phyloP scores from a whole-genome alignment of 2,113 vertebrate genomes.

The Daubentonia madagascariensis region DNA sequence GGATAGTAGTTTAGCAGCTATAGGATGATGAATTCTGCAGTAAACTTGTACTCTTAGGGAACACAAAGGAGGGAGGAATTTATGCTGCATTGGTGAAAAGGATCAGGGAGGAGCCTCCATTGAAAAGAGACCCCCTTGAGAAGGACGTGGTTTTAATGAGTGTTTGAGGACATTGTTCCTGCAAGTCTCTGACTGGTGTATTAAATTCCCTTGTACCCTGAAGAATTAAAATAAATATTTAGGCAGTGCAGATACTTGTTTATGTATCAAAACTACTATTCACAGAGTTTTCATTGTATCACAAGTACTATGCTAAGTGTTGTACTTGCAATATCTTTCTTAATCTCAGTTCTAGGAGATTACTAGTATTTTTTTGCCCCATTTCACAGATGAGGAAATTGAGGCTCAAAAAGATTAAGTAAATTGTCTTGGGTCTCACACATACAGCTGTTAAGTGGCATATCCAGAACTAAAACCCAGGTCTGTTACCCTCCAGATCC shows the following conservation, averaged over 20 bases:
- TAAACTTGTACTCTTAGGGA: background rate
- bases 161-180: conserved; percentile 21
- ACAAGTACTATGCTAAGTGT: background rate
- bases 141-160: background rate
- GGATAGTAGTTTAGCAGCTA: background rate
- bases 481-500: background rate
- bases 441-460: background rate
- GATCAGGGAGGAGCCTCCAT: background rate
- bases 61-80: background rate
- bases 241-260: background rate
- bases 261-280: background rate
- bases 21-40: background rate
- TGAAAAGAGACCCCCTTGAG: background rate
- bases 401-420: background rate
- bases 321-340: background rate
- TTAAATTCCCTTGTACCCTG: background rate
- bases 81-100: background rate
- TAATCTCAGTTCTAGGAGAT: background rate
- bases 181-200: background rate
- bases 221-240: background rate
- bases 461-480: background rate
- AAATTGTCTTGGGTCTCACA: background rate
- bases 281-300: background rate
- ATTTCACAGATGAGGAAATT: conserved; percentile 2
- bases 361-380: background rate